phyloP scores from a whole-genome alignment of 2,113 vertebrate species.

The Eulacestoma nigropectus region DNA sequence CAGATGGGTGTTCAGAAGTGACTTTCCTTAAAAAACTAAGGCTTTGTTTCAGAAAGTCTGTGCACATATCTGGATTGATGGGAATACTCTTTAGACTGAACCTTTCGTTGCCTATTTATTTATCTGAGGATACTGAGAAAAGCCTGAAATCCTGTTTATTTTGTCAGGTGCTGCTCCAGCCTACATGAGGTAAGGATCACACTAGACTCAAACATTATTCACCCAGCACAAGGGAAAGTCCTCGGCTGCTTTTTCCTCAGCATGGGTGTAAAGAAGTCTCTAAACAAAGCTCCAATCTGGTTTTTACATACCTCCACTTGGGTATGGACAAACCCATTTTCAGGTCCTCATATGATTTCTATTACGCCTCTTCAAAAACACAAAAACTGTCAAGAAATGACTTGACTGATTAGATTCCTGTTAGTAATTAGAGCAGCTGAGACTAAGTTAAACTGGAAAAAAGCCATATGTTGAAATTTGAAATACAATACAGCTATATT shows the following conservation, averaged over 20 bases:
- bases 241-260: background rate
- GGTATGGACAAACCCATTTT: background rate
- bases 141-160: background rate
- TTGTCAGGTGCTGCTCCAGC: background rate
- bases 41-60: background rate
- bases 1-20: background rate
- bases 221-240: background rate
- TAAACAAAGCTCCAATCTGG: background rate
- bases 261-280: background rate
- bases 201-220: background rate
- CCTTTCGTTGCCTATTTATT: background rate
- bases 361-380: background rate
- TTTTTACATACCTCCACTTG: background rate
- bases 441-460: background rate
- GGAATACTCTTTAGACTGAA: background rate
- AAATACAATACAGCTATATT: background rate
- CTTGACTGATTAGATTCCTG: background rate
- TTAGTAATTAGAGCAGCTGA: background rate
- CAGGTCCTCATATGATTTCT: background rate
- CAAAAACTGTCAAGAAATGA: background rate
- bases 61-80: background rate
- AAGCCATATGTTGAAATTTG: background rate
- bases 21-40: background rate
- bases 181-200: background rate
- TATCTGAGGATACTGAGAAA: background rate